These are phyloP conservation scores for Microcebus murinus DNA, from an alignment of 2,113 vertebrate species.

Conservation along the genomic window DNA sequence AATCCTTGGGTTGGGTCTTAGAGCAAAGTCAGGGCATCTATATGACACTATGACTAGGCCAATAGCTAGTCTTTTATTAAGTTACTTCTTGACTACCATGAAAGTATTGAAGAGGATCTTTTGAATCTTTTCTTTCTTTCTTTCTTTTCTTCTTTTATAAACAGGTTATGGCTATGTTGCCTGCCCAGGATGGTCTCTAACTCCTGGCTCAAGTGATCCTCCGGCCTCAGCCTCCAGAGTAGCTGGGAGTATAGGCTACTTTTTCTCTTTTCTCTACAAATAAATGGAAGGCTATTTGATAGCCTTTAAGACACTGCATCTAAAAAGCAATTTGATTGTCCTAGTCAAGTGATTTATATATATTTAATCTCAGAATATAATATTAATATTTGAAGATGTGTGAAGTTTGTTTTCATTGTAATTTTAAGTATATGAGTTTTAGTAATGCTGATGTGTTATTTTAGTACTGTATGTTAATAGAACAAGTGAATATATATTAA, in stretches of 20 bases:
- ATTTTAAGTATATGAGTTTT: background rate
- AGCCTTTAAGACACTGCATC: background rate
- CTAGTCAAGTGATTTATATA: background rate
- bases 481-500: background rate
- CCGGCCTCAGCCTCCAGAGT: too few species aligned
- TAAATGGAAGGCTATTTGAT: background rate
- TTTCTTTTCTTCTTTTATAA: background rate
- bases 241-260: too few species aligned
- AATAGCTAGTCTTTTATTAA: background rate
- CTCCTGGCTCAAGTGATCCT: too few species aligned
- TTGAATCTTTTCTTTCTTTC: background rate
- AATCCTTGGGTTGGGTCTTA: background rate
- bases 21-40: background rate
- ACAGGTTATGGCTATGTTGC: too few species aligned
- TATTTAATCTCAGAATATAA: constrained; percentile 7
- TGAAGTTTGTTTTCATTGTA: constrained; percentile 29
- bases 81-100: background rate
- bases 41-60: background rate
- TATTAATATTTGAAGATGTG: constrained; percentile 12
- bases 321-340: background rate
- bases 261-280: background rate
- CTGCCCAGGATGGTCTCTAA: too few species aligned
- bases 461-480: background rate
- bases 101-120: background rate
- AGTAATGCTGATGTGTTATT: background rate